Base-by-base conservation (phyloP, 2,113 vertebrate genomes). In the Apeltes quadracus region DNA sequence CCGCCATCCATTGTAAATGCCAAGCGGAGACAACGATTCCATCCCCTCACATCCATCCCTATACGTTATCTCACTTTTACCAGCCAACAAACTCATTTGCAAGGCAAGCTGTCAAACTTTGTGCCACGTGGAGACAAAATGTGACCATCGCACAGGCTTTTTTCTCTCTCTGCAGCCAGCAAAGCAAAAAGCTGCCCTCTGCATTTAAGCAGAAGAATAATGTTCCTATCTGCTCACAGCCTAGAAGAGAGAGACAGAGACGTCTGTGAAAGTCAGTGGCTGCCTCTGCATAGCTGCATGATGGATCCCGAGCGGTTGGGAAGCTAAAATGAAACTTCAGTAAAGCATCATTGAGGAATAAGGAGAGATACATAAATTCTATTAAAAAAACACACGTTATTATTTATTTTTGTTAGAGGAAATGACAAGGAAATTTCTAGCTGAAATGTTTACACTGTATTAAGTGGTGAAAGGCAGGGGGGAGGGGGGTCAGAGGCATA, bases 141-240 rank as follows among this genome's bases (percentile, higher is more conserved):
- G 20, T 66, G 44, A 76, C 59, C 55, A 27, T 43, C 54, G 41
- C 44, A n/a, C 9, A 44, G 51, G 56, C 22, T 6, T 7, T 48
- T 14, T 64, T 63, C 72, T 70, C 72, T 75, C 39, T 61, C 14
- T 75, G 59, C 73, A 78, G 32, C 58, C 1, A 61, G 65, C 46
- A 72, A 67, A 80, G 29, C 69, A 70, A 86, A 77, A 78, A 75
- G 59, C 64, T 56, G 65, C 71, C 64, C 71, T 80, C 79, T 72
- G 58, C 54, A 69, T 84, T 72, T 14, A 61, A 75, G 75, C 59
- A 69, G 69, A 70, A 71, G 72, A 79, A 84, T 79, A 82, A 75
- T 79, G 63, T 58, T 76, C 72, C 61, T 76, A 75, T 82, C 75
- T 79, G 78, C 78, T 81, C 64, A 43, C 44, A 76, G 65, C 61